Percentiles rank a stretch among this genome's conserved stretches.
Evolutionary conservation across 2,113 vertebrate genomes (phyloP).

Genomic region (Xenopus laevis): DNA sequence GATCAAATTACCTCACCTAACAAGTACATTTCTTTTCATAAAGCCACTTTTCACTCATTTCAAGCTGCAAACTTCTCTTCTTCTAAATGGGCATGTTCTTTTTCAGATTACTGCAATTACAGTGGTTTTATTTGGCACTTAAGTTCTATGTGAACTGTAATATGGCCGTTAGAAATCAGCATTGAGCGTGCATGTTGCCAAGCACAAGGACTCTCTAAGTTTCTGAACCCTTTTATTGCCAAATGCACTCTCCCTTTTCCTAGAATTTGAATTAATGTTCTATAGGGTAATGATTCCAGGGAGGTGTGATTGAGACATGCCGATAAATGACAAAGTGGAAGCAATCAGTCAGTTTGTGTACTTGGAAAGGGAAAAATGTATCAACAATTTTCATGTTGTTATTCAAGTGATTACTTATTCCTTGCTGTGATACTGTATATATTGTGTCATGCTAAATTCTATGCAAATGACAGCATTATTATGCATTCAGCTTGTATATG

Average conservation of each 20-base stretch:
- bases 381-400: neutral
- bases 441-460: neutral
- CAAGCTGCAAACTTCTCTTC: conserved; percentile 35
- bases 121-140: conserved; percentile 25
- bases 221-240: conserved; percentile 1
- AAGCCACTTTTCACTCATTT: conserved; percentile 36
- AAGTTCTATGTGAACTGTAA: conserved; percentile 2
- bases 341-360: too few relatives aligned
- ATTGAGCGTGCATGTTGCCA: neutral
- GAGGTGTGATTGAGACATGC: neutral
- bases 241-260: neutral
- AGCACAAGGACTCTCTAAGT: neutral
- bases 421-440: neutral
- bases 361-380: too few relatives aligned
- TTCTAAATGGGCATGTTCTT: conserved; percentile 11
- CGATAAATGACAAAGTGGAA: neutral
- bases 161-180: conserved; percentile 1
- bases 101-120: conserved; percentile 3
- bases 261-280: too few relatives aligned
- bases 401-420: neutral
- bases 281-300: neutral
- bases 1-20: conserved; percentile 20
- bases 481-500: neutral
- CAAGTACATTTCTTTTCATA: conserved; percentile 19
- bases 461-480: neutral